These are phyloP conservation scores for Cosmorhoe ocellata DNA, from an alignment of 2,888 invertebrate genomes.

Conservation along the genomic window DNA sequence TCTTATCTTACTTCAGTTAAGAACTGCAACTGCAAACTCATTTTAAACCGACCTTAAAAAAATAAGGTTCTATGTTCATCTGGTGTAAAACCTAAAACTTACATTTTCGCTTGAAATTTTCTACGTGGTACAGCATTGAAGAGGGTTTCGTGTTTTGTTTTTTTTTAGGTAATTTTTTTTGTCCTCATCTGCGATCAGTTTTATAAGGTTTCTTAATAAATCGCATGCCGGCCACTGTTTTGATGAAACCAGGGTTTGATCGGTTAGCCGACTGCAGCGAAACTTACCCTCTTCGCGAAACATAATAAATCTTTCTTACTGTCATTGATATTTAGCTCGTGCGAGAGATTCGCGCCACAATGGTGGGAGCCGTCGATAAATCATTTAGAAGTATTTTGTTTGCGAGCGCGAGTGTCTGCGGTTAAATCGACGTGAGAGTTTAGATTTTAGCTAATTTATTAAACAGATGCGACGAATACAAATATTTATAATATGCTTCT, in stretches of 20 bases:
- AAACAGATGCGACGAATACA: constrained; percentile 18
- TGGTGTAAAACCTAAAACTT: too few species aligned
- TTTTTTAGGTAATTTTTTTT: too few species aligned
- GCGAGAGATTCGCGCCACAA: constrained; percentile 57
- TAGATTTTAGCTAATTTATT: constrained; percentile 23
- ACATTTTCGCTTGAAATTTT: too few species aligned
- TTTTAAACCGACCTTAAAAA: too few species aligned
- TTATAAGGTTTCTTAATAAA: too few species aligned
- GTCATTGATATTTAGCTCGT: constrained; percentile 77
- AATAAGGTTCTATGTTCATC: too few species aligned
- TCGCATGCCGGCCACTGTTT: neutral
- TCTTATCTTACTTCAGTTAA: too few species aligned
- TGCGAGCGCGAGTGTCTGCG: constrained; percentile 46
- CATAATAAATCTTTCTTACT: constrained; percentile 77
- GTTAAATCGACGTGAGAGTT: constrained; percentile 25
- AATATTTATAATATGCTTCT: constrained; percentile 11
- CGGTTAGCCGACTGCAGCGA: constrained; percentile 67
- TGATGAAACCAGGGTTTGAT: constrained; percentile 21
- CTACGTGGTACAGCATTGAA: too few species aligned
- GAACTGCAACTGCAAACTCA: too few species aligned
- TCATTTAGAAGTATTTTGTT: constrained; percentile 65
- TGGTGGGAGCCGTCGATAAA: constrained; percentile 59
- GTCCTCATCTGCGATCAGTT: too few species aligned
- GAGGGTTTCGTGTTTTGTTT: too few species aligned
- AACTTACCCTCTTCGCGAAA: constrained; percentile 64